Base-by-base conservation (phyloP, 2,888 invertebrate genomes). In the Mimumesa dahlbomi region DNA sequence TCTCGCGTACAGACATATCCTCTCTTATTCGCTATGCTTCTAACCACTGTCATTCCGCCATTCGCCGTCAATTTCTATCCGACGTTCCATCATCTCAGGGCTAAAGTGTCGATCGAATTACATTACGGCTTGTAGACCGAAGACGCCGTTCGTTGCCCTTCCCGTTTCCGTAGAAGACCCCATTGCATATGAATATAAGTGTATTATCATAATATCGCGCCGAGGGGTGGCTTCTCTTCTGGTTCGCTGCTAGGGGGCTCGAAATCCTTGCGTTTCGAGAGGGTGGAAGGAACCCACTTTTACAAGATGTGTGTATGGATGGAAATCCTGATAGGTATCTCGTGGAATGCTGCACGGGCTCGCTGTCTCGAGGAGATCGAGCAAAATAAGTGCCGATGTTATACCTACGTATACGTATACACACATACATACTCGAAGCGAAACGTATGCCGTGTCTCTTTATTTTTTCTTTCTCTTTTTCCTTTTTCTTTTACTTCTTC, bases 181-280 rank as follows among this genome's bases (percentile, higher is more conserved):
- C 71, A 79, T 78, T 83, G 83, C 84, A 82, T 85, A 87, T 84
- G 85, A 87, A 87, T 87, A 86, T 84, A 85, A 86, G 84, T 86
- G 82, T 83, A 87, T 87, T 87, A 87, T 85, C 85, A 87, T 87
- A 87, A 87, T 86, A 84, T 82, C 75, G 62, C 73, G 67, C 52
- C 59, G 75, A 67, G 82, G n/a, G 76, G 75, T 75, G 81, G 79
- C 75, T 80, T 52, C 77, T 69, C 76, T 77, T 73, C 71, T 75
- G 65, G 71, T 75, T 79, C 68, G 62, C 36, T 77, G 72, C 75
- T 36, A 74, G 77, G 77, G n/a, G 82, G 82, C 71, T 68, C 62
- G 73, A 79, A 84, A 82, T 82, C 81, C 75, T 59, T 42, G 57
- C 66, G 49, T 40, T 36, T 40, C 40, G 34, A 54, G 73, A 31